Evolutionary conservation across 2,888 invertebrate species (phyloP).

Genomic region (Pollenia amentaria): DNA sequence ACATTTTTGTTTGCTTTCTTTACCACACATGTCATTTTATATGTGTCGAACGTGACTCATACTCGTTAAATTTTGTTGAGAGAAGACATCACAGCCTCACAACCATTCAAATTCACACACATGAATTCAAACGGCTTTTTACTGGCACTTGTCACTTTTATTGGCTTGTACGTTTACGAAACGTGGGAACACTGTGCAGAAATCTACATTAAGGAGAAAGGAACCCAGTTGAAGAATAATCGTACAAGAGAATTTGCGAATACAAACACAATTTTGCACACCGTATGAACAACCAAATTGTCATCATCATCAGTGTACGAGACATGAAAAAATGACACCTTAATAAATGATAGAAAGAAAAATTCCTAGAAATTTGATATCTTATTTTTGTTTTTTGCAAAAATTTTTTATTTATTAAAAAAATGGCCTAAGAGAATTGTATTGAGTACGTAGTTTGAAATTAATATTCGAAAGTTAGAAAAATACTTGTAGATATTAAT

Average conservation of each 20-base stretch:
- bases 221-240: conserved; percentile 2
- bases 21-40: conserved; percentile 61
- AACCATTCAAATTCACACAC: conserved; percentile 24
- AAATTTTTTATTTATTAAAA: neutral
- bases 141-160: conserved; percentile 81
- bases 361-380: conserved; percentile 51
- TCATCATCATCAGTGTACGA: conserved; percentile 6
- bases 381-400: conserved; percentile 2
- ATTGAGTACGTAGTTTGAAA: neutral
- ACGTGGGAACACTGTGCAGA: conserved; percentile 77
- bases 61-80: conserved; percentile 42
- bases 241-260: conserved; percentile 27
- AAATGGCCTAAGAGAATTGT: neutral
- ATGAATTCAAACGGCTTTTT: conserved; percentile 51
- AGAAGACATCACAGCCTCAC: conserved; percentile 24
- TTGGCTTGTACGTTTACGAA: conserved; percentile 66
- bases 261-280: conserved; percentile 31
- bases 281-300: conserved; percentile 8
- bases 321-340: conserved; percentile 20
- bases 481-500: no score
- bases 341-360: conserved; percentile 15
- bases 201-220: neutral
- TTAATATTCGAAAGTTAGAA: no score
- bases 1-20: conserved; percentile 25
- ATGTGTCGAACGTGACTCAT: conserved; percentile 70